Base-by-base conservation (phyloP, 2,797 vertebrate genomes). In the Hylomyscus alleni region DNA sequence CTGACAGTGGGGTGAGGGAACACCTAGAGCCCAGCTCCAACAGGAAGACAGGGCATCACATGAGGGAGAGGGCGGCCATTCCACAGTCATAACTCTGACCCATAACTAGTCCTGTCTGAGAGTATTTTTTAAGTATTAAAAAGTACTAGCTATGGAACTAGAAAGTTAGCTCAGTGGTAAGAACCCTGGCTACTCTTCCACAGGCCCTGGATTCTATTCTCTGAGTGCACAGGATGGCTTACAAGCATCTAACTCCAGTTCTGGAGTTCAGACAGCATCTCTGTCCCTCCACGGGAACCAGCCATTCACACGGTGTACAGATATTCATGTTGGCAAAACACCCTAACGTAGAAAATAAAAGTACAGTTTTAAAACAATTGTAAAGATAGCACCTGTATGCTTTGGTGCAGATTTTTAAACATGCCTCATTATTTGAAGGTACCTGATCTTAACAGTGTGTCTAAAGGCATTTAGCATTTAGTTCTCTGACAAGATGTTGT, bases 401-500 rank as follows among this genome's bases (percentile, higher is more conserved):
- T 84, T 89, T 69, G 12, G 85, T 37, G 11, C 17, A 26, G 19
- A 58, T 76, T 91, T 87, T 89, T 52, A 54, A 94, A 73, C 52
- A 15, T 73, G 24, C 65, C 47, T 65, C 85, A 12, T 47, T 94
- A 78, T 90, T 24, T 12, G 93, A 94, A 85, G 40, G 6, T 80
- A 4, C n/a, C 31, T 93, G 73, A 62, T 67, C 15, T 89, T 95
- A 29, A 29, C 54, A 37, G 3, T 20, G 37, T 81, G 26, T 91
- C 76, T 85, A 52, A 81, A 93, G 72, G 19, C 83, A 97, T 75
- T 96, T 93, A 89, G 60, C 77, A 77, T 94, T 95, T 84, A 58
- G 52, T 52, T 96, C 58, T 83, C 72, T 60, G 44, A 87, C 84
- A 52, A 96, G 95, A 95, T 91, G 76, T 90, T 84, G 62, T 31